Evolutionary conservation across 2,888 invertebrate genomes (phyloP), one percentile per base, ranked within the genome.

Genomic region (Sphecodes monilicornis): DNA sequence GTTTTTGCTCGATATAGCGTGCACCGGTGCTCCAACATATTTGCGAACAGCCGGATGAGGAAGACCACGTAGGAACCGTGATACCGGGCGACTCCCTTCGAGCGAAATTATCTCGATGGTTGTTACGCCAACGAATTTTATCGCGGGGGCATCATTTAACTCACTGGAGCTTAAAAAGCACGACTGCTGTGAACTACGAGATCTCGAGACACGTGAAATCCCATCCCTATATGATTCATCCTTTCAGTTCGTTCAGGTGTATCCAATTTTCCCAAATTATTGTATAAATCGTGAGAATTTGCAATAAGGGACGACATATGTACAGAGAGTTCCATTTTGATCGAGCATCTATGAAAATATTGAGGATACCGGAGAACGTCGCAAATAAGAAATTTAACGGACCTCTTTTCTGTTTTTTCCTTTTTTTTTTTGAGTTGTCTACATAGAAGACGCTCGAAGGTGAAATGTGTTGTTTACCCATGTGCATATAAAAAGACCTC

Each of bases 171-270:
- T 78, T 93, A 60, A 92, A 92, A 93, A 95, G 95, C 78, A 91
- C 91, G 13, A 92, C 92, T 1, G 93, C 93, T 2, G 92, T 95
- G 36, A 92, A 92, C 82, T 92, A 91, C 64, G 95, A 95, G 89
- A 94, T 94, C 76, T 91, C 82, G 26, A 91, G 92, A 26, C 95
- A 95, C 70, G 85, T 95, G 3, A 89, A 89, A 41, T 82, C 90
- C 11, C 90, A 94, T 85, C 92, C 91, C 0, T 91, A 90, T 32
- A 94, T 94, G 91, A 93, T 95, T 74, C 95, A 95, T 90, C 95
- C 95, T 0, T 95, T 95, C n/a, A 95, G 95, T 85, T 86, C 89
- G 36, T 90, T 95, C 71, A 92, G 93, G 94, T 94, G 86, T 71
- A 64, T 79, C 64, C 2, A 32, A 76, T 36, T 36, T 50, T 11